Conservation (phyloP, 2,113 vertebrate genomes). For the Dicentrarchus labrax region DNA sequence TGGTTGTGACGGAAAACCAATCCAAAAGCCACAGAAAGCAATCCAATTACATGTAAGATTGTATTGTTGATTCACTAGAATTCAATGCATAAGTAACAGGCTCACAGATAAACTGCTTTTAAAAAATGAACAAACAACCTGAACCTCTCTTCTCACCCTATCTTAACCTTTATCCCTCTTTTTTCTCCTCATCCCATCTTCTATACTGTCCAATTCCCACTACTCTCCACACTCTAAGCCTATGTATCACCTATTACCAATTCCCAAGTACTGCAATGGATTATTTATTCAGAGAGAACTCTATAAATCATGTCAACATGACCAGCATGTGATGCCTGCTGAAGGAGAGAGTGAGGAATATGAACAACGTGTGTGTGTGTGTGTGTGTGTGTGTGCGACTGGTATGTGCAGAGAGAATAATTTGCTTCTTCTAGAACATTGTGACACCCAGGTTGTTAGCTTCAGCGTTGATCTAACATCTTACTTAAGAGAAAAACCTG, state of each 20-base stretch:
- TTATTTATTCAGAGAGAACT: constrained; percentile 78
- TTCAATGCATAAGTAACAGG: constrained; percentile 8
- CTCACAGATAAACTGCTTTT: not conserved
- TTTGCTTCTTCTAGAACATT: constrained; percentile 12
- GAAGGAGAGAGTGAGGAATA: constrained; percentile 34
- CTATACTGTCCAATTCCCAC: constrained; percentile 9
- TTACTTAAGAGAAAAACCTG: constrained; percentile 24
- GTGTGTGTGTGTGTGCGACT: not conserved
- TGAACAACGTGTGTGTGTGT: constrained; percentile 9
- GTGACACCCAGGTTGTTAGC: constrained; percentile 27
- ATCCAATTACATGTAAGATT: not conserved
- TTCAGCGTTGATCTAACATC: not conserved
- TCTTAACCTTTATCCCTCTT: constrained; percentile 42
- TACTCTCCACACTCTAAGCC: constrained; percentile 50
- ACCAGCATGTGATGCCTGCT: constrained; percentile 42
- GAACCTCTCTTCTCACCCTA: constrained; percentile 17
- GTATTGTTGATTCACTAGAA: not conserved
- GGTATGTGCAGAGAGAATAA: constrained; percentile 9
- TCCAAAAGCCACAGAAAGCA: not conserved
- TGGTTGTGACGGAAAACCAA: constrained; percentile 10
- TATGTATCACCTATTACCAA: constrained; percentile 58
- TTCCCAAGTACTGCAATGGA: constrained; percentile 48
- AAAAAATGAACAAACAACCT: constrained; percentile 25
- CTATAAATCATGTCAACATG: constrained; percentile 77
- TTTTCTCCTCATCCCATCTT: constrained; percentile 37